Conservation (phyloP, 2,113 vertebrate genomes). For the Oophaga pumilio region DNA sequence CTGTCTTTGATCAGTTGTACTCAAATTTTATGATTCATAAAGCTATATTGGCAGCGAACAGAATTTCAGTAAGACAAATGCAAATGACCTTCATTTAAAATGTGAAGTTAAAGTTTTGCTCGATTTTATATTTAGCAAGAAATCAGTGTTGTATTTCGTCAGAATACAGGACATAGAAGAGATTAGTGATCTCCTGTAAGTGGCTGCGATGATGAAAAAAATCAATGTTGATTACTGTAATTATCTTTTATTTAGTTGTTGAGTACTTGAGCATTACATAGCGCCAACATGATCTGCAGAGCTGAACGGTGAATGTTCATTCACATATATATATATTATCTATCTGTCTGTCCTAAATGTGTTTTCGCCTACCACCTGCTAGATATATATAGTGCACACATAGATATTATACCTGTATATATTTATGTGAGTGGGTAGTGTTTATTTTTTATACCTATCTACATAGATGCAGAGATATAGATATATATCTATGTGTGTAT, state of each 20-base stretch:
- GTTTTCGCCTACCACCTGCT: too few relatives aligned
- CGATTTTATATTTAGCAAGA: background rate
- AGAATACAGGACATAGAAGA: background rate
- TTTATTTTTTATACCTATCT: too few relatives aligned
- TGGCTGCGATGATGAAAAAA: background rate
- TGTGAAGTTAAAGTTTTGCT: conserved; percentile 12
- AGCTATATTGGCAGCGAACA: conserved; percentile 46
- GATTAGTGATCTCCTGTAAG: background rate
- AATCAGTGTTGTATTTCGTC: conserved; percentile 5
- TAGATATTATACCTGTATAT: too few relatives aligned
- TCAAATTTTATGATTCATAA: conserved; percentile 47
- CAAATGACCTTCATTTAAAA: conserved; percentile 32
- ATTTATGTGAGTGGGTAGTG: too few relatives aligned
- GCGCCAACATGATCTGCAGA: background rate
- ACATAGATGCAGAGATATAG: too few relatives aligned
- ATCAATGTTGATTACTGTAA: background rate
- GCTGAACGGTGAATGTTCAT: background rate
- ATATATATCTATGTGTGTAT: too few relatives aligned
- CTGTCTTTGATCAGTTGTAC: conserved; percentile 46
- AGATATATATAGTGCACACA: too few relatives aligned
- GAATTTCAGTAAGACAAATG: conserved; percentile 17
- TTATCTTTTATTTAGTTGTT: background rate
- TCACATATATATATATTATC: background rate
- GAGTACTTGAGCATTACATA: background rate
- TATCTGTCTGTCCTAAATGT: too few relatives aligned